These are phyloP conservation scores for Pangasius sanitwongsei DNA, from an alignment of 2,797 vertebrate genomes.

Conservation along the genomic window DNA sequence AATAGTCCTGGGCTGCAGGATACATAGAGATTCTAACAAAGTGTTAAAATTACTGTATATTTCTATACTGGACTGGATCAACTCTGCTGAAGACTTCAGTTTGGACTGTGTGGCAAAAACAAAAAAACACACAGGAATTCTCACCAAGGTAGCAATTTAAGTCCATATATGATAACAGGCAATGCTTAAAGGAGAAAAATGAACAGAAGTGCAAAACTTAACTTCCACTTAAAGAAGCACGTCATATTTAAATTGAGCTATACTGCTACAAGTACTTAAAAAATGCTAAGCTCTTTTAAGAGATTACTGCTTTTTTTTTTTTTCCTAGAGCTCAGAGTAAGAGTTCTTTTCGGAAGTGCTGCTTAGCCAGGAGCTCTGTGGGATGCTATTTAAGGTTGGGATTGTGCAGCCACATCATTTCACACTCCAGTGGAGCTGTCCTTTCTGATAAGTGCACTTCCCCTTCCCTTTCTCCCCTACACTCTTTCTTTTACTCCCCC, in stretches of 20 bases:
- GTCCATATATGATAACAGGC: background rate
- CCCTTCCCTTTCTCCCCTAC: background rate
- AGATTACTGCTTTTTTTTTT: background rate
- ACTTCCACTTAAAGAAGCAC: too few relatives aligned
- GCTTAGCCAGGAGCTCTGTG: conserved; percentile 44
- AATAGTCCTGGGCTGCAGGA: background rate
- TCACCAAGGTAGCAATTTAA: background rate
- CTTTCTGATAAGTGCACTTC: conserved; percentile 44
- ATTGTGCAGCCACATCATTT: conserved; percentile 56
- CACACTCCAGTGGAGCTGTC: conserved; percentile 61
- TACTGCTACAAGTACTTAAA: background rate
- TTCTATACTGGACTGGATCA: background rate
- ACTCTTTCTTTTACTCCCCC: background rate
- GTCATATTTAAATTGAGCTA: background rate
- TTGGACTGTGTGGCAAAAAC: background rate
- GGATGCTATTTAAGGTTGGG: conserved; percentile 55
- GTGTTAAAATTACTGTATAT: background rate
- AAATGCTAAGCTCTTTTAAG: conserved; percentile 5
- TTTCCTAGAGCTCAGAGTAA: background rate
- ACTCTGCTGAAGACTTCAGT: background rate
- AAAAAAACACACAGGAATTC: too few relatives aligned
- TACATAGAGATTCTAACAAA: background rate
- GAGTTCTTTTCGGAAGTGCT: background rate
- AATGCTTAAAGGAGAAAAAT: background rate
- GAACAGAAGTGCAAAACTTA: background rate